Base-by-base conservation (phyloP, 2,888 invertebrate genomes). In the Nymphalis polychloros region DNA sequence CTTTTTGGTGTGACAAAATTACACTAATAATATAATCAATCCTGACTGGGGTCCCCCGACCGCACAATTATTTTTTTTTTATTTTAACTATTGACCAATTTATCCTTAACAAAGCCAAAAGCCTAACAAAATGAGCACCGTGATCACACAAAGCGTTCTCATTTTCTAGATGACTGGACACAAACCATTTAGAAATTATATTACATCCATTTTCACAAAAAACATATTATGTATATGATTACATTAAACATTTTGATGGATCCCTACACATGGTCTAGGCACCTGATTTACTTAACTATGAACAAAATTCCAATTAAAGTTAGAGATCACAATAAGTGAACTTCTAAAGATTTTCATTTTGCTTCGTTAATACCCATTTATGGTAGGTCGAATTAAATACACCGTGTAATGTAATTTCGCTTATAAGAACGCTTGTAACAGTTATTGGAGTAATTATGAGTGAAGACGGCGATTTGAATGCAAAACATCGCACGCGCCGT, bases 401-500 rank as follows among this genome's bases (percentile, higher is more conserved):
- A 60, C 55, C 48, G 10, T 67, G 19, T 35, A 62, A 23, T 62
- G 27, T 70, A 52, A 63, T 63, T 62, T 27, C 47, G 59, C 59
- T 53, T 59, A 73, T 72, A 66, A 75, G 65, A 69, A 71, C 68
- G 71, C 75, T 77, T 73, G 73, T 74, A 79, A 77, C 79, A 77
- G 76, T 78, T 78, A 81, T 83, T 79, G 82, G 75, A 79, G 79
- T 81, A 72, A 72, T 70, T 73, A 73, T 61, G 67, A 53, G 53
- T 53, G 17, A 67, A 68, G 64, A 68, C 60, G 60, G 20, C 41
- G 68, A 89, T 91, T 89, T 87, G 83, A 91, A 91, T 90, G 89
- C 89, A 79, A 84, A 84, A 75, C 87, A 75, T 80, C 86, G 89
- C 91, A 89, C 90, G 90, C 90, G 87, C 87, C 84, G 81, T 76